phyloP scores from a whole-genome alignment of 2,113 vertebrate genomes.

The Anolis carolinensis region DNA sequence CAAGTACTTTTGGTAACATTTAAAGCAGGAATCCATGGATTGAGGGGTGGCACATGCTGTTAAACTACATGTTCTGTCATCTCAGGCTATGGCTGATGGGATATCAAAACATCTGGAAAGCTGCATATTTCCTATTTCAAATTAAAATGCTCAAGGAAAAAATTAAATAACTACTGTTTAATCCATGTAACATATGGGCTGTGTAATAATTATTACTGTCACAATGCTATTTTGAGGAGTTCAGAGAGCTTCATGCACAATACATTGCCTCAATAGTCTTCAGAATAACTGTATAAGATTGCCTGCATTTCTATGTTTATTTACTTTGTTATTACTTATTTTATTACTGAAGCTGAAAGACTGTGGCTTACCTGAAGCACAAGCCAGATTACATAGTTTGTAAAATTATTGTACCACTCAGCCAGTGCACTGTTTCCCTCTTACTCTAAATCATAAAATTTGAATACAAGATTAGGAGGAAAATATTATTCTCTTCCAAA shows the following conservation, averaged over 20 bases:
- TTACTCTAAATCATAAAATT: background rate
- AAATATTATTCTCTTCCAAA: background rate
- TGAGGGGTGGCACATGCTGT: background rate
- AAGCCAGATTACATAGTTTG: background rate
- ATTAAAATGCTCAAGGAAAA: too few relatives aligned
- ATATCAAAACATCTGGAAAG: background rate
- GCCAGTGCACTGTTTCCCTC: too few relatives aligned
- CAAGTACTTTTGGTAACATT: constrained; percentile 22
- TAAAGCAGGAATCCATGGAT: background rate
- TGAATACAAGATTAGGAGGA: background rate
- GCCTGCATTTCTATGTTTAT: background rate
- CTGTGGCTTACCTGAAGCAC: background rate
- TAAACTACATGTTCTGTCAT: background rate
- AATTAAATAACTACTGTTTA: too few relatives aligned
- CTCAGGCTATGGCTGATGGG: background rate
- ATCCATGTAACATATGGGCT: too few relatives aligned
- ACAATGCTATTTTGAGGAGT: background rate
- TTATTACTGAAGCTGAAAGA: background rate
- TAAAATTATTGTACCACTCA: too few relatives aligned
- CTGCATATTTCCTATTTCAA: background rate
- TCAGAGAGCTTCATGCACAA: background rate
- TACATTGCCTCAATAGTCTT: background rate
- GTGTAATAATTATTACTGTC: too few relatives aligned
- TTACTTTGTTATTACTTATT: too few relatives aligned
- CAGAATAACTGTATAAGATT: background rate